Conservation (phyloP, 2,888 invertebrate species). For the Pyrocoelia pectoralis region DNA sequence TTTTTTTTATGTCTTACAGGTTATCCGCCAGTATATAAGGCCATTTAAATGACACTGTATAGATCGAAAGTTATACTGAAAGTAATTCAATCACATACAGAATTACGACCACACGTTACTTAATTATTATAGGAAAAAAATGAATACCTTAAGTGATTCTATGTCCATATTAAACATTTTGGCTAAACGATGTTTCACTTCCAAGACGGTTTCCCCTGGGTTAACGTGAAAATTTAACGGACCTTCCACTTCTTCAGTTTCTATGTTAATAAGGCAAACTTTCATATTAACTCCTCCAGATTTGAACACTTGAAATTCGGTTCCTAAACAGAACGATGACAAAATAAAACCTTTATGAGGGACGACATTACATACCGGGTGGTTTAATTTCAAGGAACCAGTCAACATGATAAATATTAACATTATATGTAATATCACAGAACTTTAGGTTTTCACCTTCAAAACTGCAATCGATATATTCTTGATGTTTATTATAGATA, state of each 20-base stretch:
- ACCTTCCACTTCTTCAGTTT: slow-evolving; percentile 68
- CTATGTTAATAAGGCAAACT: slow-evolving; percentile 69
- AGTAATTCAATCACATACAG: no score
- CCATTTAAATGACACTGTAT: no score
- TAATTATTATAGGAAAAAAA: no score
- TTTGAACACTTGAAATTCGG: slow-evolving; percentile 68
- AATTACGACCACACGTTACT: no score
- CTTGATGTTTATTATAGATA: slow-evolving; percentile 69
- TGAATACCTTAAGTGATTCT: slow-evolving; percentile 22
- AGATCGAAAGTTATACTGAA: no score
- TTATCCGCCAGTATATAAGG: no score
- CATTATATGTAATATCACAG: slow-evolving; percentile 60
- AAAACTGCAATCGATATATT: slow-evolving; percentile 73
- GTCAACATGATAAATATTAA: slow-evolving; percentile 62
- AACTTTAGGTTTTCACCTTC: slow-evolving; percentile 66
- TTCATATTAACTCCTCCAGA: slow-evolving; percentile 68
- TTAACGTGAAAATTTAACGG: slow-evolving; percentile 69
- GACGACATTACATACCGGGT: slow-evolving; percentile 55
- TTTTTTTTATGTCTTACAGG: no score
- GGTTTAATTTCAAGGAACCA: slow-evolving; percentile 74
- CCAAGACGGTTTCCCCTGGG: slow-evolving; percentile 64
- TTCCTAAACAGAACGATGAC: slow-evolving; percentile 46
- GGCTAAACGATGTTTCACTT: slow-evolving; percentile 66
- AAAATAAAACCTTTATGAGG: neutral
- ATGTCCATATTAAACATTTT: slow-evolving; percentile 59